Conservation (phyloP, 2,113 vertebrate genomes). For the Thalassoma bifasciatum region DNA sequence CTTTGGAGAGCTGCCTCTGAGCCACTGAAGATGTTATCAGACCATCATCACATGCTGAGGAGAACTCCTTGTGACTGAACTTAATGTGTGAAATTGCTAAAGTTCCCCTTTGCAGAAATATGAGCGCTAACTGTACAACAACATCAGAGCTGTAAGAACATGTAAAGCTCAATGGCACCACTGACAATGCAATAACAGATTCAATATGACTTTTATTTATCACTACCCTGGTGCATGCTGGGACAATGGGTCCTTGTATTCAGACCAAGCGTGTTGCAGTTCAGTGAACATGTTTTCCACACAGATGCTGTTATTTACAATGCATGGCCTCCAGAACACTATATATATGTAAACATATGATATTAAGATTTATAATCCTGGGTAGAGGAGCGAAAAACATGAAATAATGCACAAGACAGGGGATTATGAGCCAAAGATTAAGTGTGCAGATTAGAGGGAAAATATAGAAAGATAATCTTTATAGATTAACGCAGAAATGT, state of each 20-base stretch:
- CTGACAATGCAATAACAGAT: not conserved
- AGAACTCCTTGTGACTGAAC: not conserved
- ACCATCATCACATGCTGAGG: not conserved
- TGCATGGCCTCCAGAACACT: not conserved
- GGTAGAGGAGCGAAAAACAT: conserved; percentile 22
- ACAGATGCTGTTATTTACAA: not conserved
- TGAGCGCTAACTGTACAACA: not conserved
- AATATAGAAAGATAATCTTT: conserved; percentile 68
- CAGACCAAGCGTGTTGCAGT: too few species aligned
- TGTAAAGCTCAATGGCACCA: not conserved
- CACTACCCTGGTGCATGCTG: conserved; percentile 9
- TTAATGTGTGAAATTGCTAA: not conserved
- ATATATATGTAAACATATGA: not conserved
- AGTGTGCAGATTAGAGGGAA: conserved; percentile 51
- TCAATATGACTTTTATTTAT: conserved; percentile 2
- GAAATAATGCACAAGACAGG: conserved; percentile 36
- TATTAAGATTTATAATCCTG: conserved; percentile 33
- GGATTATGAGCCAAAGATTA: conserved; percentile 68
- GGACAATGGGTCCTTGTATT: not conserved
- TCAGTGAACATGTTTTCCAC: not conserved
- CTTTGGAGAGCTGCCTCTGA: not conserved
- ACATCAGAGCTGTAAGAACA: not conserved
- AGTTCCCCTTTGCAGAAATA: not conserved
- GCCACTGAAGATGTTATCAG: not conserved
- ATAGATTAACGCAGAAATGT: conserved; percentile 43